Percentiles rank a stretch among this genome's conserved stretches.
These are phyloP conservation scores for Drosophila hydei DNA, from an alignment of 1,140 invertebrate species.

Conservation along the genomic window DNA sequence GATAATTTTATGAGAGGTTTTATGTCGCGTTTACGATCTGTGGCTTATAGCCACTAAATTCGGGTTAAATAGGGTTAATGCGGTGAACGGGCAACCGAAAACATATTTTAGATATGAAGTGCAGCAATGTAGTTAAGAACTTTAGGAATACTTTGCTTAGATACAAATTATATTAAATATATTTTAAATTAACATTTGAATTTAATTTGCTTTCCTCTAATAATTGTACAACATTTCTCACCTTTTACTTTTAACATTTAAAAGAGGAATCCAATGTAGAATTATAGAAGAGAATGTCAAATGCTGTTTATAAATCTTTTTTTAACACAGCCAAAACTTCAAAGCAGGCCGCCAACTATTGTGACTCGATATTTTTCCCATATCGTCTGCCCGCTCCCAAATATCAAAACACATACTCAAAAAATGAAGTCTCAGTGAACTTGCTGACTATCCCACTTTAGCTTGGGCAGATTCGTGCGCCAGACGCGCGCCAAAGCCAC, in stretches of 20 bases:
- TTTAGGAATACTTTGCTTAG: not conserved
- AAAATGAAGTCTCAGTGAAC: not conserved
- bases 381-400: not conserved
- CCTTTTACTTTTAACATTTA: no score
- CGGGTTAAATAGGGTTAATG: slow-evolving; percentile 71
- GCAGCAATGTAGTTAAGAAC: not conserved
- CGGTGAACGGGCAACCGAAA: slow-evolving; percentile 29
- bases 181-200: not conserved
- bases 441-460: slow-evolving; percentile 24
- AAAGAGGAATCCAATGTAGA: not conserved
- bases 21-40: slow-evolving; percentile 34
- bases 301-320: slow-evolving; percentile 1
- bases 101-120: not conserved
- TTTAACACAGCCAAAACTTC: not conserved
- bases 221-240: no score
- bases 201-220: no score
- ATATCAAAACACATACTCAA: no score
- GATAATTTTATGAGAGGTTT: slow-evolving; percentile 37
- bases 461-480: slow-evolving; percentile 15
- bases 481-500: slow-evolving; percentile 22
- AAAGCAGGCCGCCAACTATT: slow-evolving; percentile 8
- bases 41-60: slow-evolving; percentile 25
- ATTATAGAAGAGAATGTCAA: slow-evolving; percentile 2
- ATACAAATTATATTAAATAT: not conserved
- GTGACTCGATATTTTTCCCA: not conserved